These are phyloP conservation scores for Anthoptus insignis DNA, from an alignment of 2,888 invertebrate species.

Conservation along the genomic window DNA sequence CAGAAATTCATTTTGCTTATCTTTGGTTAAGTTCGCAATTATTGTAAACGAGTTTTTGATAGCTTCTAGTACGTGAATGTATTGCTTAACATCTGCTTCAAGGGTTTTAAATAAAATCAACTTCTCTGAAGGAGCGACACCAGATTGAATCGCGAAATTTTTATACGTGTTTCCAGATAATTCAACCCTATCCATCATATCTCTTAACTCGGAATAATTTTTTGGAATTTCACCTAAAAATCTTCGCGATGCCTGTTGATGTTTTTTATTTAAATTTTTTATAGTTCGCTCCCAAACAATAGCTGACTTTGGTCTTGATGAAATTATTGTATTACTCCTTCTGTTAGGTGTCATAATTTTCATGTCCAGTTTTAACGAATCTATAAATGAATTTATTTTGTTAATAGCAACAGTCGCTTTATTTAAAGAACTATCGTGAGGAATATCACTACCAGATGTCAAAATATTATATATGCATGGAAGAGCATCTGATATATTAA, in stretches of 20 bases:
- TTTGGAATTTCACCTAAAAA: constrained; percentile 52
- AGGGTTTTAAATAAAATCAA: constrained; percentile 67
- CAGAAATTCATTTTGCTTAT: constrained; percentile 54
- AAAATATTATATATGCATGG: constrained; percentile 75
- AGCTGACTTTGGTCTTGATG: constrained; percentile 65
- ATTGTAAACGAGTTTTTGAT: constrained; percentile 55
- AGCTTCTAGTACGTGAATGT: constrained; percentile 57
- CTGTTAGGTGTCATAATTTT: constrained; percentile 53
- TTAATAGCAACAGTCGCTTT: constrained; percentile 41
- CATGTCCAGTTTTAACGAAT: constrained; percentile 62
- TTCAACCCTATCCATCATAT: constrained; percentile 59
- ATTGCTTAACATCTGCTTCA: constrained; percentile 58
- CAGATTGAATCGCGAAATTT: constrained; percentile 55
- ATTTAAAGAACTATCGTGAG: constrained; percentile 36
- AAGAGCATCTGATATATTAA: constrained; percentile 65
- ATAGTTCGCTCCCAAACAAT: constrained; percentile 72
- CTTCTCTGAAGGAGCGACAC: constrained; percentile 61
- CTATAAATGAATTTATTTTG: constrained; percentile 63
- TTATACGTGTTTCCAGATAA: constrained; percentile 62
- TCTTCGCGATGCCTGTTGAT: constrained; percentile 57
- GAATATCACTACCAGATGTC: constrained; percentile 50
- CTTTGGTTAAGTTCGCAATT: constrained; percentile 50
- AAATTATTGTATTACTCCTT: constrained; percentile 52
- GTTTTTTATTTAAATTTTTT: constrained; percentile 59
- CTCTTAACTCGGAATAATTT: constrained; percentile 60